These are phyloP conservation scores for Ammodytes dubius DNA, from an alignment of 2,113 vertebrate genomes.

Conservation along the genomic window DNA sequence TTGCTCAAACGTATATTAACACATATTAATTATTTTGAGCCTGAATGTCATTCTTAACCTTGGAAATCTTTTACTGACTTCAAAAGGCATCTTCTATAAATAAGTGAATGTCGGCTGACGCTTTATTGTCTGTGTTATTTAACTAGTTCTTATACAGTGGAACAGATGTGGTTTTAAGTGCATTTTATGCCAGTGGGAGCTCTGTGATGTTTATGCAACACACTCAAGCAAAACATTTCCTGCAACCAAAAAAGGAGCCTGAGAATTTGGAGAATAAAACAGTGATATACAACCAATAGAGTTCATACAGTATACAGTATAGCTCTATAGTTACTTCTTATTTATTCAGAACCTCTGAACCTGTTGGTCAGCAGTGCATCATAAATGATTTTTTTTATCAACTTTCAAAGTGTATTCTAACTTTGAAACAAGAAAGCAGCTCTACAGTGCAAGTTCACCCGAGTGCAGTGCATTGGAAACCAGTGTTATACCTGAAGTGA, in stretches of 20 bases:
- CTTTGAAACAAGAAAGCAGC: constrained; percentile 8
- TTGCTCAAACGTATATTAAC: too few species aligned
- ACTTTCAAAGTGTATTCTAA: not conserved
- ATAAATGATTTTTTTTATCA: constrained; percentile 1
- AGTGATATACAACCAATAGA: not conserved
- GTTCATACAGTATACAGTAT: constrained; percentile 1
- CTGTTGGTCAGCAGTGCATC: not conserved
- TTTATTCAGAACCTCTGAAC: constrained; percentile 2
- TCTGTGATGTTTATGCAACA: constrained; percentile 18
- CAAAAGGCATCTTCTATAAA: not conserved
- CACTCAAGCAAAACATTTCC: constrained; percentile 25
- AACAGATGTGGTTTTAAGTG: constrained; percentile 27
- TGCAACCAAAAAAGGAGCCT: not conserved
- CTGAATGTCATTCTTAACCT: not conserved
- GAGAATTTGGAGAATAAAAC: not conserved
- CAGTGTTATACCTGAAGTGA: too few species aligned
- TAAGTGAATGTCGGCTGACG: not conserved
- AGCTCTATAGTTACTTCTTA: not conserved
- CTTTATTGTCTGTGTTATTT: not conserved
- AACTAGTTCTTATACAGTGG: not conserved
- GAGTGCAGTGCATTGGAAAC: constrained; percentile 11
- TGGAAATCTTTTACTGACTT: not conserved
- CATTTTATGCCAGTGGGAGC: constrained; percentile 21
- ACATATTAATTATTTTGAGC: not conserved
- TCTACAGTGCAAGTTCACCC: not conserved